Percentiles rank a stretch among this genome's conserved stretches.
These are phyloP conservation scores for Chymomyza amoena DNA, from an alignment of 2,888 invertebrate genomes.

Conservation along the genomic window DNA sequence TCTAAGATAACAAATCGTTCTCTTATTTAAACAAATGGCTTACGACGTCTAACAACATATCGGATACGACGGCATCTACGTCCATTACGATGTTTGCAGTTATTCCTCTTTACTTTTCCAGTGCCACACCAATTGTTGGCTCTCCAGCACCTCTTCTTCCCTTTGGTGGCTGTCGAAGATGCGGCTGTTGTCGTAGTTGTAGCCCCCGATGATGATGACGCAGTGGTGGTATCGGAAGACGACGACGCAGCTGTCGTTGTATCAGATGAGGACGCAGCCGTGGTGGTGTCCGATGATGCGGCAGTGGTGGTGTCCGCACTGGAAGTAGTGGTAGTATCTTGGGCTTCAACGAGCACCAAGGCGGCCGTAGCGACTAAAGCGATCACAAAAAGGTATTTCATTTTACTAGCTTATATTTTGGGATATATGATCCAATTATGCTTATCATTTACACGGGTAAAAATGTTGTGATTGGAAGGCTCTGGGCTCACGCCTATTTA, in stretches of 20 bases:
- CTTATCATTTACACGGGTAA: background rate
- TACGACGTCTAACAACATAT: background rate
- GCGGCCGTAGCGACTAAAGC: background rate
- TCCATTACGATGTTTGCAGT: background rate
- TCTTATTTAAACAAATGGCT: background rate
- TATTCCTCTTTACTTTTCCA: background rate
- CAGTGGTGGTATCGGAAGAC: background rate
- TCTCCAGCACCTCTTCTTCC: background rate
- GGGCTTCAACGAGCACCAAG: constrained; percentile 1
- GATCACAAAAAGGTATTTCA: background rate
- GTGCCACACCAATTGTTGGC: background rate
- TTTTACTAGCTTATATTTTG: no score
- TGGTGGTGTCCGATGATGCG: background rate
- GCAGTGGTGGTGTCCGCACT: background rate
- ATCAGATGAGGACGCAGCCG: background rate
- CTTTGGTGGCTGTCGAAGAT: background rate
- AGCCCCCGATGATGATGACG: background rate
- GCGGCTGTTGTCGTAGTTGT: background rate
- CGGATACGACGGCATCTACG: background rate
- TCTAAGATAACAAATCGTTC: no score
- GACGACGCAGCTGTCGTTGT: background rate
- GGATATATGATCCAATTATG: no score
- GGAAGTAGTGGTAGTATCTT: background rate
- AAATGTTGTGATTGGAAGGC: no score
- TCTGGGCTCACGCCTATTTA: no score